Conservation (phyloP, 2,113 vertebrate species). For the Sapayoa aenigma region DNA sequence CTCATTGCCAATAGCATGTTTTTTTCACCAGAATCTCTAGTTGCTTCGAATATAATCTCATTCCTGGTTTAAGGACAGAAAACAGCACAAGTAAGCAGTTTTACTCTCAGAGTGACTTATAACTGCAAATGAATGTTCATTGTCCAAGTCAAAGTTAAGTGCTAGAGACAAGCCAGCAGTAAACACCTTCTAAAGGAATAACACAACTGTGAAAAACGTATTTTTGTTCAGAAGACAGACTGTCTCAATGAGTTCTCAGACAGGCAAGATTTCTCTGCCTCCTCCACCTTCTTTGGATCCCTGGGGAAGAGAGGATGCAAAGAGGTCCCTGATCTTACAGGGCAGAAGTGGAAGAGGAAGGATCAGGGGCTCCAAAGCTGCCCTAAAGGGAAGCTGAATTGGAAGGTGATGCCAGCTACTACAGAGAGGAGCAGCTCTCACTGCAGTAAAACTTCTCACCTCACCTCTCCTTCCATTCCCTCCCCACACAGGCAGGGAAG, state of each 20-base stretch:
- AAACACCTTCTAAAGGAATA: neutral
- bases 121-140: neutral
- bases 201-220: neutral
- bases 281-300: neutral
- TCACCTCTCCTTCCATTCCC: neutral
- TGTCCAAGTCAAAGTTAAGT: neutral
- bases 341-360: neutral
- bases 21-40: neutral
- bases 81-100: neutral
- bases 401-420: neutral
- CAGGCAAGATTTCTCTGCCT: neutral
- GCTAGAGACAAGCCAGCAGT: neutral
- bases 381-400: neutral
- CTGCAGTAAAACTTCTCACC: neutral
- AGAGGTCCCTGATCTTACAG: neutral
- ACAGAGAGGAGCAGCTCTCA: neutral
- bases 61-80: neutral
- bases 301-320: neutral
- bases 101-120: neutral
- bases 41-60: neutral
- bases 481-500: neutral
- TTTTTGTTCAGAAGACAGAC: neutral
- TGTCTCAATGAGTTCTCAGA: neutral
- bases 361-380: neutral
- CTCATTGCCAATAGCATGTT: neutral